Evolutionary conservation across 2,888 invertebrate species (phyloP).

Genomic region (Idaea aversata): DNA sequence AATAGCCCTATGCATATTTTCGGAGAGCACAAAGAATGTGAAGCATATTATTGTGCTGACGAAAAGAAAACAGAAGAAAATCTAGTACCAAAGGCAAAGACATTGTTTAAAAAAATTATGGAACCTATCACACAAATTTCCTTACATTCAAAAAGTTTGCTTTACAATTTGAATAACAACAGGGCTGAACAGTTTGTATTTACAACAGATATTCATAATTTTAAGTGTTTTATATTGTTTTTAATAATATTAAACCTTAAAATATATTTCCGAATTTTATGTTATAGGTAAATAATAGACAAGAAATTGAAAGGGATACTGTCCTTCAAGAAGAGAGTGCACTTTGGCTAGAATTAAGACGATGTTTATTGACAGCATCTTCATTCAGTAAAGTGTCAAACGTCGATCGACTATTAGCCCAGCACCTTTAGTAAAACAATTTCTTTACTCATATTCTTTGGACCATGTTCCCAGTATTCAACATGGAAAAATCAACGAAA

Average conservation of each 20-base stretch:
- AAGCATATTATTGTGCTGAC: constrained; percentile 10
- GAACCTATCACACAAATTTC: constrained; percentile 12
- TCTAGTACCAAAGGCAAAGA: constrained; percentile 6
- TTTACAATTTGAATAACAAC: constrained; percentile 11
- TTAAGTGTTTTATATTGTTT: not conserved
- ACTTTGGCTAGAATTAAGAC: constrained; percentile 8
- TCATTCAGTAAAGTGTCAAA: constrained; percentile 4
- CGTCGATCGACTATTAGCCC: not conserved
- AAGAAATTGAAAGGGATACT: constrained; percentile 21
- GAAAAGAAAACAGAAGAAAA: constrained; percentile 12
- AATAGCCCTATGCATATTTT: constrained; percentile 14
- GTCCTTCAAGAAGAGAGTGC: constrained; percentile 11
- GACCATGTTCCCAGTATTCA: not conserved
- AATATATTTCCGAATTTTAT: not conserved
- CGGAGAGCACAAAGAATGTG: constrained; percentile 12
- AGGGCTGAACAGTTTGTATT: constrained; percentile 16
- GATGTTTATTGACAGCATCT: constrained; percentile 7
- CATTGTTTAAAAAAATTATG: constrained; percentile 10
- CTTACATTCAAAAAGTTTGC: constrained; percentile 16
- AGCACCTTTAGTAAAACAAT: not conserved
- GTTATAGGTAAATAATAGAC: constrained; percentile 2
- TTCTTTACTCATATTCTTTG: not conserved
- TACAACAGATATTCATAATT: not conserved
- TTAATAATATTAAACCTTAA: not conserved
- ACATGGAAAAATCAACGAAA: not conserved